Base-by-base conservation (phyloP, 2,888 invertebrate species). In the Dryadula phaetusa region DNA sequence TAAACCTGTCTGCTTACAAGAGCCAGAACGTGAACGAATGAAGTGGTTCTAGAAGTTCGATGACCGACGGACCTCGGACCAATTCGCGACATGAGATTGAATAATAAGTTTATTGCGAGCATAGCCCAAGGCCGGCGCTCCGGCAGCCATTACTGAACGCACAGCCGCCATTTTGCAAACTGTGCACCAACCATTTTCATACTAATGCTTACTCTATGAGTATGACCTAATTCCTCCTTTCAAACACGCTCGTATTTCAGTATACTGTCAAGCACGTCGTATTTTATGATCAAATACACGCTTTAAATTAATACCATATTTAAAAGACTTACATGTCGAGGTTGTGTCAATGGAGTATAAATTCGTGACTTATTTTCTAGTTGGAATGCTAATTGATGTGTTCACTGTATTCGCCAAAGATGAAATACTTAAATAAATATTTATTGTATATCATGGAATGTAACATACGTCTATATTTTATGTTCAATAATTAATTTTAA, bases 11-110 rank as follows among this genome's bases (percentile, higher is more conserved):
- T 64, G 61, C 42, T 32, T 64, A 58, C 40, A 49, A 66, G 62
- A 60, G 62, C 46, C 67, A 69, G 70, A 72, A 73, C 67, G 69
- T 70, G 54, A 71, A 71, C 67, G 67, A 68, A 72, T 83, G 78
- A 83, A 87, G 81, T 83, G 82, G 84, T 84, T 78, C 79, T 80
- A 78, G 74, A 76, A 78, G 88, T 87, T 92, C 90, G 88, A 85
- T 80, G 87, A 76, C 86, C 91, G 80, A 70, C 78, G 79, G 87
- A 87, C 92, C 92, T 92, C 92, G 92, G 84, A 90, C 92, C 89
- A 92, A 92, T 92, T 92, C 87, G 90, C 90, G 88, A 92, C 88
- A 90, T 88, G 90, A 90, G 92, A 92, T 92, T 92, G 92, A 92
- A 92, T 92, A 92, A 91, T 90, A 91, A 88, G 88, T 87, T 90